Percentiles rank a stretch among this genome's conserved stretches.
Conservation (phyloP, 2,888 invertebrate species). For the Thera britannica region DNA sequence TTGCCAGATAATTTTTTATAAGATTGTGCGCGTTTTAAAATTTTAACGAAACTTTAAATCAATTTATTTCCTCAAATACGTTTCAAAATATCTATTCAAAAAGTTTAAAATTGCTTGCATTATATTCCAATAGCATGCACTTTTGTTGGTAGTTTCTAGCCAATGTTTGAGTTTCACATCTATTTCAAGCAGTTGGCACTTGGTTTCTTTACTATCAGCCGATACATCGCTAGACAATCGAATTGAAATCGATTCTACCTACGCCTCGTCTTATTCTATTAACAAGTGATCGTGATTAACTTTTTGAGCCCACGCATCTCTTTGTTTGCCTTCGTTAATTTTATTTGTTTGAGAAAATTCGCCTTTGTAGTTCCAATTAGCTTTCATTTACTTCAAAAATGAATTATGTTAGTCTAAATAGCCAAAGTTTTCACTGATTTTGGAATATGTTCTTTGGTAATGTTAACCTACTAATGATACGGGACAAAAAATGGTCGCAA, state of each 20-base stretch:
- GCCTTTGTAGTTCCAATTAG: conserved; percentile 14
- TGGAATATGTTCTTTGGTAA: neutral
- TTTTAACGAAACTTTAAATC: too few relatives aligned
- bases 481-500: neutral
- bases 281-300: conserved; percentile 52
- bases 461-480: neutral
- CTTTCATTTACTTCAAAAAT: neutral
- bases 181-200: neutral
- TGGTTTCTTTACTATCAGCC: conserved; percentile 12
- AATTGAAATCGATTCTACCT: conserved; percentile 67
- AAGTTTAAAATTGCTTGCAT: neutral
- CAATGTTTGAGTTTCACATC: conserved; percentile 17
- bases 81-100: too few relatives aligned
- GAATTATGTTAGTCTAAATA: neutral
- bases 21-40: too few relatives aligned
- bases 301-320: conserved; percentile 53
- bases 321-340: conserved; percentile 39
- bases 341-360: conserved; percentile 20
- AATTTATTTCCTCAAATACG: too few relatives aligned
- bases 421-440: neutral
- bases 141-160: neutral
- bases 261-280: conserved; percentile 59
- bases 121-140: neutral
- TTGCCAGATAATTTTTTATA: neutral
- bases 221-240: conserved; percentile 48